Percentiles rank a stretch among this genome's conserved stretches.
These are phyloP conservation scores for Sarcophaga carnaria DNA, from an alignment of 2,888 invertebrate species.

Conservation along the genomic window DNA sequence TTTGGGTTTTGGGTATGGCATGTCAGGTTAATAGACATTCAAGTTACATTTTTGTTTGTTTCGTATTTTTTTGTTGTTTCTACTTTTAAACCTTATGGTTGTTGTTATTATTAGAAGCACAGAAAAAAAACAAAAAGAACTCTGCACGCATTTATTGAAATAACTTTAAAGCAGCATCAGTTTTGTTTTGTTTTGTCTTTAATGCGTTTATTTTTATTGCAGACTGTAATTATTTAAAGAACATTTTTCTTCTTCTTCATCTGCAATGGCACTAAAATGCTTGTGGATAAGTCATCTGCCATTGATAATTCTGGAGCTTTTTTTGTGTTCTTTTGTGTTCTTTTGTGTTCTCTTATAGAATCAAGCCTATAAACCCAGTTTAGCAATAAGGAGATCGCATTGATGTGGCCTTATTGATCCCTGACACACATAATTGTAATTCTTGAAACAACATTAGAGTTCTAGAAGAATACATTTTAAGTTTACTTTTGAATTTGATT, in stretches of 20 bases:
- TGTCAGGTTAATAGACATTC: conserved; percentile 45
- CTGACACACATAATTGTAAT: background rate
- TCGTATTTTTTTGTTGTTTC: conserved; percentile 6
- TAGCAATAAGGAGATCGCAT: conserved; percentile 5
- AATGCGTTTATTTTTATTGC: background rate
- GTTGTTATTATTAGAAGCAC: background rate
- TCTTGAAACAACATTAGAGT: background rate
- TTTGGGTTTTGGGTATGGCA: conserved; percentile 33
- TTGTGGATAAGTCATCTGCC: background rate
- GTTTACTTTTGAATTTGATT: too few relatives aligned
- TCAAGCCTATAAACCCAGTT: conserved; percentile 43
- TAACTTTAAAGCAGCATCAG: background rate
- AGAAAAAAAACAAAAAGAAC: conserved; percentile 6
- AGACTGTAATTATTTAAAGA: conserved; percentile 23
- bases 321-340: background rate
- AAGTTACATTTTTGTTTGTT: background rate
- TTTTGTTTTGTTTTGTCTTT: background rate
- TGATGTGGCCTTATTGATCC: conserved; percentile 33
- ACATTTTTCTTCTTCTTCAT: conserved; percentile 8
- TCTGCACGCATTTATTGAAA: conserved; percentile 49
- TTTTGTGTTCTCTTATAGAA: background rate
- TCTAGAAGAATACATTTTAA: background rate
- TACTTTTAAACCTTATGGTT: background rate
- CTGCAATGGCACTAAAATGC: background rate
- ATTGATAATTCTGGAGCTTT: background rate